Evolutionary conservation across 2,113 vertebrate species (phyloP).

Genomic region (Turdus rufiventris): DNA sequence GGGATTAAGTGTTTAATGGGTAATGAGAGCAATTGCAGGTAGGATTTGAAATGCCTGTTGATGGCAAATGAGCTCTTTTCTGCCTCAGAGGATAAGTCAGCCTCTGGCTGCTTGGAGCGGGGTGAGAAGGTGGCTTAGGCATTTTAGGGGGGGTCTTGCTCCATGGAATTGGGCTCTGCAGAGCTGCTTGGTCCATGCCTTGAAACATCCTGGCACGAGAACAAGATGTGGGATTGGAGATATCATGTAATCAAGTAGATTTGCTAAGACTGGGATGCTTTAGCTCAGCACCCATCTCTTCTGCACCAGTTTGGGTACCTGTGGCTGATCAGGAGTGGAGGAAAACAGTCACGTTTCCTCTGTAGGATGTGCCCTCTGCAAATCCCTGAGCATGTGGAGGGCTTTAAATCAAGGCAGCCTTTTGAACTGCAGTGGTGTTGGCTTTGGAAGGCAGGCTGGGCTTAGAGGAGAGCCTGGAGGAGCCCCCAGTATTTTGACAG

Average conservation of each 20-base stretch:
- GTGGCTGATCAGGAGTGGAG: background rate
- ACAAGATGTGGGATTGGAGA: background rate
- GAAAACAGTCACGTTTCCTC: fast-evolving
- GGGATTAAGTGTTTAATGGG: background rate
- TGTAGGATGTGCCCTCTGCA: background rate
- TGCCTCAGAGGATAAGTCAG: background rate
- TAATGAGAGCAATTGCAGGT: background rate
- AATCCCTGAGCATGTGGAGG: background rate
- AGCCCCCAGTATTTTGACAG: background rate
- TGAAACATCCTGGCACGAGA: background rate
- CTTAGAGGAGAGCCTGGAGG: background rate
- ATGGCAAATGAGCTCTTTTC: background rate
- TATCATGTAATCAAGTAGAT: background rate
- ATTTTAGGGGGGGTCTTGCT: background rate
- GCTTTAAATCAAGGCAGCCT: background rate
- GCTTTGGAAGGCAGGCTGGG: background rate
- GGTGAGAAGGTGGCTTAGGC: background rate
- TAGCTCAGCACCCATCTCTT: background rate
- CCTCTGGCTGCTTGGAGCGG: background rate
- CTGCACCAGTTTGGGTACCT: background rate
- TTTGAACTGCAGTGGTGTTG: background rate
- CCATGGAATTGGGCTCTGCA: background rate
- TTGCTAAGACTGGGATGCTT: background rate
- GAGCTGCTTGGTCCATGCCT: background rate
- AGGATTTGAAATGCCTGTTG: background rate